Conservation (phyloP, 2,113 vertebrate species). For the Echinops telfairi region DNA sequence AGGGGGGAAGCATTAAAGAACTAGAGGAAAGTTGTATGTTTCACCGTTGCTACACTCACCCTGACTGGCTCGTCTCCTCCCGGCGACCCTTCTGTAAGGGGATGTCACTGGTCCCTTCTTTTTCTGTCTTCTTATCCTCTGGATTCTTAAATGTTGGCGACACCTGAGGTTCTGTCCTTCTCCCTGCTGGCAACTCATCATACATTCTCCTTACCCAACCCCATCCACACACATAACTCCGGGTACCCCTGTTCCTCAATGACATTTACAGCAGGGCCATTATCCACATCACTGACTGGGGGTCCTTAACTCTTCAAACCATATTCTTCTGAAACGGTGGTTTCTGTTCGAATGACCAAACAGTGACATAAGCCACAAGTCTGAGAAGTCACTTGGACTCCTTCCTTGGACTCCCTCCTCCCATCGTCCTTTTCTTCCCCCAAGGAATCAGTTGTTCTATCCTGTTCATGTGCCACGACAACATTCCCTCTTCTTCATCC, state of each 20-base stretch:
- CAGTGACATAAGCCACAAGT: not conserved
- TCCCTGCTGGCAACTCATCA: not conserved
- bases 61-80: not conserved
- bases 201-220: no score
- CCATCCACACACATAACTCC: not conserved
- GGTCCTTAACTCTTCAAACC: not conserved
- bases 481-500: not conserved
- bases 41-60: not conserved
- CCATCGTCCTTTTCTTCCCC: not conserved
- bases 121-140: not conserved
- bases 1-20: no score
- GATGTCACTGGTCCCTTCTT: not conserved
- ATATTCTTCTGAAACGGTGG: not conserved
- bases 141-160: not conserved
- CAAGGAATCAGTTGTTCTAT: not conserved
- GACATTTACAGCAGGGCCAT: no score
- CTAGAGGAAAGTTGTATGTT: no score
- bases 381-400: not conserved
- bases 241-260: not conserved
- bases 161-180: not conserved
- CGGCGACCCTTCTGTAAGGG: no score
- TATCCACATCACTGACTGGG: not conserved
- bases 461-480: rapidly evolving
- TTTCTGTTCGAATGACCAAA: not conserved
- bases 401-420: no score